Percentiles rank a stretch among this genome's conserved stretches.
phyloP scores from a whole-genome alignment of 1,140 invertebrate genomes.

The Amyelois transitella region DNA sequence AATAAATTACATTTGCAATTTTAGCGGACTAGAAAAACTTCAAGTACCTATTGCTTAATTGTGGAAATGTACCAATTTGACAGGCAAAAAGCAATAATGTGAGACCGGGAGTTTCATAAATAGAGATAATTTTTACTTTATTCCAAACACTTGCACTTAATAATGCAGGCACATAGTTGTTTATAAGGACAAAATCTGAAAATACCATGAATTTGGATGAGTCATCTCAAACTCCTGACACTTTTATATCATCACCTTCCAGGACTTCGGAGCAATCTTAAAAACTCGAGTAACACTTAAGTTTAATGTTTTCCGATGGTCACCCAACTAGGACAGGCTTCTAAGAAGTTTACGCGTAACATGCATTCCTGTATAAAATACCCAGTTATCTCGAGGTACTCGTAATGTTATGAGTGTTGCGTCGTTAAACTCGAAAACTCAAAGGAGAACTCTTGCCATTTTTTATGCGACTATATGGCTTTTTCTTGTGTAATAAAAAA shows the following conservation, averaged over 20 bases:
- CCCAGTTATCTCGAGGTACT: slow-evolving; percentile 21
- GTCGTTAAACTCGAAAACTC: slow-evolving; percentile 37
- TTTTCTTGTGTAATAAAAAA: too few species aligned
- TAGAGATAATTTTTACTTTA: too few species aligned
- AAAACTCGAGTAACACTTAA: not conserved
- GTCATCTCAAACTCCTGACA: not conserved
- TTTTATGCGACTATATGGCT: too few species aligned
- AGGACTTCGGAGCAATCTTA: not conserved
- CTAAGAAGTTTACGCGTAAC: slow-evolving; percentile 23
- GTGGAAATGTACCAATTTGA: too few species aligned
- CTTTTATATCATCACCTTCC: not conserved
- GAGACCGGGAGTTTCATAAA: too few species aligned
- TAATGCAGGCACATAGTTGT: too few species aligned
- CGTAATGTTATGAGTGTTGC: slow-evolving; percentile 42
- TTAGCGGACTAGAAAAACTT: too few species aligned
- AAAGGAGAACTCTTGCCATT: not conserved
- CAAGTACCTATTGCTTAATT: too few species aligned
- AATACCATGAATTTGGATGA: not conserved
- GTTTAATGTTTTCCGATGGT: not conserved
- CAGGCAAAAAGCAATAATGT: too few species aligned
- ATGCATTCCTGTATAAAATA: slow-evolving; percentile 41
- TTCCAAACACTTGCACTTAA: too few species aligned
- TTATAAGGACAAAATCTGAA: too few species aligned
- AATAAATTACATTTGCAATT: too few species aligned
- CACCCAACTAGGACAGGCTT: not conserved